Evolutionary conservation across 2,888 invertebrate genomes (phyloP).

Genomic region (Thymelicus acteon): DNA sequence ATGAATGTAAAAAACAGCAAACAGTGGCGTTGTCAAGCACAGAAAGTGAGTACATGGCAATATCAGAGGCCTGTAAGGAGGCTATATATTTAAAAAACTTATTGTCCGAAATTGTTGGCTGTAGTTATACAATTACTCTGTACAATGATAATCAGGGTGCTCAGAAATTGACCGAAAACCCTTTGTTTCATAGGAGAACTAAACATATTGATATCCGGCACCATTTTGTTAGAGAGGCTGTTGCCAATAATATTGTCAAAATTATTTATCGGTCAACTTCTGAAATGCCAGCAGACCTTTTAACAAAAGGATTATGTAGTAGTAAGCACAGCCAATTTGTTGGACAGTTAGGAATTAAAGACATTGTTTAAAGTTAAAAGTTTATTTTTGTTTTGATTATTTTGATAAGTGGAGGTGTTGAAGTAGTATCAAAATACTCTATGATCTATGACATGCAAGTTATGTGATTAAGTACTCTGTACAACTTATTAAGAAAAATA

Average conservation of each 20-base stretch:
- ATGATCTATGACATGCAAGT: too few relatives aligned
- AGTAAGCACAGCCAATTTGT: too few relatives aligned
- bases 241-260: constrained; percentile 13
- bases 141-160: constrained; percentile 38
- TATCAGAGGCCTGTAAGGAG: constrained; percentile 34
- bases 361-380: too few relatives aligned
- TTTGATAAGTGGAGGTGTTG: too few relatives aligned
- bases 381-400: too few relatives aligned
- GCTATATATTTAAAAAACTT: constrained; percentile 38
- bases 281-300: constrained; percentile 25
- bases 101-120: constrained; percentile 22
- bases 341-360: too few relatives aligned
- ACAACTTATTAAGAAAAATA: too few relatives aligned
- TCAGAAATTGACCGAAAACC: constrained; percentile 10
- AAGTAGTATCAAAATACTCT: too few relatives aligned
- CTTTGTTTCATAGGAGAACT: constrained; percentile 2
- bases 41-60: constrained; percentile 35
- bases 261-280: constrained; percentile 11
- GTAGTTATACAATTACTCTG: constrained; percentile 12
- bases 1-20: constrained; percentile 33
- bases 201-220: constrained; percentile 24
- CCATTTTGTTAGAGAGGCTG: too few relatives aligned
- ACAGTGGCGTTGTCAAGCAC: too few relatives aligned
- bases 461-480: too few relatives aligned
- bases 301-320: constrained; percentile 17